Base-by-base conservation (phyloP, 2,888 invertebrate species). In the Agriopis marginaria region DNA sequence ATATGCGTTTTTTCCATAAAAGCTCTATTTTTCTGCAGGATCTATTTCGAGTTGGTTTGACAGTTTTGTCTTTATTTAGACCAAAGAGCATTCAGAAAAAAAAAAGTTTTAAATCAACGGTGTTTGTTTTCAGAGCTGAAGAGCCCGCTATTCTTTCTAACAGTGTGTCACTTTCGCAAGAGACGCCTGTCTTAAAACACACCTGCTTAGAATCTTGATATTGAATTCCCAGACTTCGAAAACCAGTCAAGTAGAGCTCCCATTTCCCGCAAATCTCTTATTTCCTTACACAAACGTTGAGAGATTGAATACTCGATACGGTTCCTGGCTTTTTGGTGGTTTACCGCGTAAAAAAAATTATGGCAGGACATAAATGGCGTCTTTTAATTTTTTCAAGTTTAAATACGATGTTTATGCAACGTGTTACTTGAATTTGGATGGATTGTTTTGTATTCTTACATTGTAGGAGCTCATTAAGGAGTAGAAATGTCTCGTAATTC, bases 151-250 rank as follows among this genome's bases (percentile, higher is more conserved):
- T 73, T 62, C 72, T 77, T 69, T 0, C 3, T 3, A 23, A 0
- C 81, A 40, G 70, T 90, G 77, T 87, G 88, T 91, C 81, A 17
- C 79, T 17, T 42, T 56, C 76, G 78, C 81, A 85, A 82, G 84
- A 73, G 87, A 87, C 87, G 89, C 86, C 89, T 87, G 86, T 87
- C 86, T 89, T 86, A 86, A 87, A 89, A 87, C 84, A 89, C 92
- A 93, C 92, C 93, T 93, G 93, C 90, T 88, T 89, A 89, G 92
- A 92, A 92, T 92, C 87, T 84, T 86, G 87, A 91, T 91, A 90
- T 87, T 86, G 87, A 86, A 89, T 89, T 88, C 89, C 81, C 86
- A 86, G 86, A 86, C 87, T 85, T 80, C 77, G 78, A 80, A 83
- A 88, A 89, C 90, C 88, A 89, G 83, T 78, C 68, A 77, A 69